Base-by-base conservation (phyloP, 2,113 vertebrate species). In the Propithecus coquereli region DNA sequence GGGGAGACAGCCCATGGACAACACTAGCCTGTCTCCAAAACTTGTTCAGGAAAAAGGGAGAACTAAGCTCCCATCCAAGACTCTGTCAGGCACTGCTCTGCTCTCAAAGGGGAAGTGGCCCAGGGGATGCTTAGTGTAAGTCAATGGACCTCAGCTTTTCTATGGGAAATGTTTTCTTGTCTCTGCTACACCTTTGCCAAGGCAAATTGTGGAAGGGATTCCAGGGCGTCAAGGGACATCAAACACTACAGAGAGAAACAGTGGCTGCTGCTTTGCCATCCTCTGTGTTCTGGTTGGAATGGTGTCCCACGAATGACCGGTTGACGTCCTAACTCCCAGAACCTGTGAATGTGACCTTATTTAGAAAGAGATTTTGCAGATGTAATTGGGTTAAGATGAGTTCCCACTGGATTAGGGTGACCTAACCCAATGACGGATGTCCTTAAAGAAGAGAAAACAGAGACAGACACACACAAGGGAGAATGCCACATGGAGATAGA, bases 1-100 rank as follows among this genome's bases (percentile, higher is more conserved):
- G 9, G 32, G 50, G 20, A 59, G n/a, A 70, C 0, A 2, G 73
- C 9, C 1, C 1, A 0, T 10, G 12, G 45, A n/a, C 23, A 66
- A 8, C 17, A 40, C 8, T 22, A 40, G 13, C 20, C 43, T 32
- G 23, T 83, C n/a, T 80, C 66, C 4, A 43, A 61, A 89, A 40
- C 40, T 61, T 85, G 27, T 22, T 8, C 11, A 79, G 34, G 43
- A 63, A 52, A 95, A 94, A 71, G 43, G 47, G 57, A 32, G 16
- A 73, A 70, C 43, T 23, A 57, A 76, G 6, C 6, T 47, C 23
- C 68, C 6, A 40, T 40, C 11, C 47, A 83, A 23, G 68, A 61
- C 16, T 11, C 37, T 50, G 37, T 8, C 47, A 50, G 59, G 13
- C 13, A 22, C 20, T 65, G 47, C 59, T 82, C 23, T 83, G 37